Percentiles rank a stretch among this genome's conserved stretches.
These are phyloP conservation scores for Jaculus jaculus DNA, from an alignment of 2,113 vertebrate species.

Conservation along the genomic window DNA sequence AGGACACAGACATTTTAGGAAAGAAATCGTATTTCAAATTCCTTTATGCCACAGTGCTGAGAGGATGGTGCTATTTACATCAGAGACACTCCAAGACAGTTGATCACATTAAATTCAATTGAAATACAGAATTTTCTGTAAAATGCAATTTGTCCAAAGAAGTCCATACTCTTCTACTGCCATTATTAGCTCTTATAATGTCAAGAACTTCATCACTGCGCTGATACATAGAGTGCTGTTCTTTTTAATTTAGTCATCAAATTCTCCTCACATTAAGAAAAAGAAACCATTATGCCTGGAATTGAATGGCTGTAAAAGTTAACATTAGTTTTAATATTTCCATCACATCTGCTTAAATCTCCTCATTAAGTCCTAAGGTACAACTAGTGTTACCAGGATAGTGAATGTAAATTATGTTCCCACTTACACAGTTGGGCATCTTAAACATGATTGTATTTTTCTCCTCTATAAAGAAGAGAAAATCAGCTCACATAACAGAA, in stretches of 20 bases:
- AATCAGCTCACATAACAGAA: slow-evolving; percentile 17
- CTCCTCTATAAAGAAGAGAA: slow-evolving; percentile 29
- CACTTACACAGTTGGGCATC: slow-evolving; percentile 51
- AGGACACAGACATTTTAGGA: background rate
- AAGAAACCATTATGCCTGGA: slow-evolving; percentile 49
- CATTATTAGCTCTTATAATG: slow-evolving; percentile 48
- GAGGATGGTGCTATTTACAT: background rate
- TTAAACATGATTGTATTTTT: slow-evolving; percentile 49
- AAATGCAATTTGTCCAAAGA: slow-evolving; percentile 38
- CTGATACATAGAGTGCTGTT: slow-evolving; percentile 29
- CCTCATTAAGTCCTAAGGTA: slow-evolving; percentile 59
- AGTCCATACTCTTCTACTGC: slow-evolving; percentile 11
- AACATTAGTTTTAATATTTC: slow-evolving; percentile 66
- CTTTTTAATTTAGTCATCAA: slow-evolving; percentile 63
- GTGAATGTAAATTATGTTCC: slow-evolving; percentile 61
- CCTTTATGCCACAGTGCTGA: background rate
- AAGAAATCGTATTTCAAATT: background rate
- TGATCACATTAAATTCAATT: slow-evolving; percentile 46
- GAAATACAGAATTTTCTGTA: slow-evolving; percentile 34
- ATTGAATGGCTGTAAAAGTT: slow-evolving; percentile 52
- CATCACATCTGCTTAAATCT: slow-evolving; percentile 59
- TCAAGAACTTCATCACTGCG: slow-evolving; percentile 44
- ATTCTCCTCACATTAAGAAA: slow-evolving; percentile 59
- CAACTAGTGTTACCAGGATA: slow-evolving; percentile 36
- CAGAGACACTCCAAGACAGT: slow-evolving; percentile 25